Percentiles rank a stretch among this genome's conserved stretches.
Evolutionary conservation across 2,113 vertebrate species (phyloP).

Genomic region (Sprattus sprattus): DNA sequence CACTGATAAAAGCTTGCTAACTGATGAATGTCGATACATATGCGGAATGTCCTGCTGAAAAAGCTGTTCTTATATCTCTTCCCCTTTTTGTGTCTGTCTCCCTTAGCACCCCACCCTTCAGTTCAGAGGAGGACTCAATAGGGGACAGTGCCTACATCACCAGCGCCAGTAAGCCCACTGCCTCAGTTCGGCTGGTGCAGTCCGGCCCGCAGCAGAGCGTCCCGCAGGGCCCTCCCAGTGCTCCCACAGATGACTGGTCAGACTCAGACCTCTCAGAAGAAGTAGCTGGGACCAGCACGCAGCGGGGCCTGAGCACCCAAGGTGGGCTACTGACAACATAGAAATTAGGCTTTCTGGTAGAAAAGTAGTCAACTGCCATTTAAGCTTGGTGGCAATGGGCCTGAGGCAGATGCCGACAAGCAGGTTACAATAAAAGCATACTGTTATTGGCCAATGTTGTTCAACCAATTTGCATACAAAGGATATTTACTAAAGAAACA

Average conservation of each 20-base stretch:
- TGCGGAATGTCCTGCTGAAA: neutral
- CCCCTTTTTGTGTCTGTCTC: neutral
- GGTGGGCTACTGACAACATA: constrained; percentile 18
- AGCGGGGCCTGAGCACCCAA: constrained; percentile 6
- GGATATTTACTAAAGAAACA: too few species aligned
- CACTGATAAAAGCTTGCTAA: neutral
- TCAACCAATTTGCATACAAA: too few species aligned
- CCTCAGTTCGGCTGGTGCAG: constrained; percentile 33
- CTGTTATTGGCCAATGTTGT: too few species aligned
- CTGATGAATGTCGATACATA: neutral
- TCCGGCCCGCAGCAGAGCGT: constrained; percentile 26
- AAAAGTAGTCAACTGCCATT: too few species aligned
- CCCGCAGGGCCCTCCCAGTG: neutral
- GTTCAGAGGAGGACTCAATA: constrained; percentile 56
- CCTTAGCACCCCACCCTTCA: constrained; percentile 66
- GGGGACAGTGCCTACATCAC: constrained; percentile 28
- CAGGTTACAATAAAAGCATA: too few species aligned
- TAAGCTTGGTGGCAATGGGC: too few species aligned
- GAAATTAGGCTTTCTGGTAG: too few species aligned
- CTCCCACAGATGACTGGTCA: constrained; percentile 48
- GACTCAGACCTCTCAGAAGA: constrained; percentile 58
- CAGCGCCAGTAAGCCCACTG: constrained; percentile 26
- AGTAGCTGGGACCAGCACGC: neutral
- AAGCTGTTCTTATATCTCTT: neutral
- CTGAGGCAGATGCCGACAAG: too few species aligned